Conservation (phyloP, 2,888 invertebrate species). For the Tyria jacobaeae region DNA sequence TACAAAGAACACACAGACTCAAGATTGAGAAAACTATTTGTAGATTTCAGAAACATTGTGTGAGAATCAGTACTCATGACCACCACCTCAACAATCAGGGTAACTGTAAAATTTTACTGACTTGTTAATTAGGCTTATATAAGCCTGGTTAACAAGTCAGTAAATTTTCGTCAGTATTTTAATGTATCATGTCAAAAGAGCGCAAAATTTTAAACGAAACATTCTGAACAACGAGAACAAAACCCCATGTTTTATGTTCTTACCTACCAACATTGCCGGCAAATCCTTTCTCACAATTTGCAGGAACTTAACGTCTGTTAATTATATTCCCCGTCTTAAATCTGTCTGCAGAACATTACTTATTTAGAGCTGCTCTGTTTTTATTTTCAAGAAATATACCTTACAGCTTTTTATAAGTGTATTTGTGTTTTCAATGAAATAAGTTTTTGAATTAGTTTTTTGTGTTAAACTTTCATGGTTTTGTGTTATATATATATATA, state of each 20-base stretch:
- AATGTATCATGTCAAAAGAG: too few relatives aligned
- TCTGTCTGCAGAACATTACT: slow-evolving; percentile 32
- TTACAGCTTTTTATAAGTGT: slow-evolving; percentile 17
- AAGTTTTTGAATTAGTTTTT: slow-evolving; percentile 10
- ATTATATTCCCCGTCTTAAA: slow-evolving; percentile 34
- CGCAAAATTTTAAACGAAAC: too few relatives aligned
- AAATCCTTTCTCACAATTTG: slow-evolving; percentile 10
- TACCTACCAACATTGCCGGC: slow-evolving; percentile 13
- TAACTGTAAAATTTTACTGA: too few relatives aligned
- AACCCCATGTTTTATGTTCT: not conserved
- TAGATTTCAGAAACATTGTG: too few relatives aligned
- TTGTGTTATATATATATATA: too few relatives aligned
- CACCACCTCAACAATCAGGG: too few relatives aligned
- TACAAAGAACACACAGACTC: too few relatives aligned
- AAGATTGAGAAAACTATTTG: too few relatives aligned
- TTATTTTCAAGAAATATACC: slow-evolving; percentile 25
- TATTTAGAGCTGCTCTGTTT: slow-evolving; percentile 21
- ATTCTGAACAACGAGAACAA: not conserved
- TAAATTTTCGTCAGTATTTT: too few relatives aligned
- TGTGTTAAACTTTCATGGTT: slow-evolving; percentile 10
- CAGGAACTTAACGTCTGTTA: slow-evolving; percentile 36
- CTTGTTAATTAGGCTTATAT: too few relatives aligned
- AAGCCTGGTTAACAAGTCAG: too few relatives aligned
- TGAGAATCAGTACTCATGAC: too few relatives aligned
- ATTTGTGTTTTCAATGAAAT: not conserved